These are phyloP conservation scores for Cheiracanthium punctorium DNA, from an alignment of 2,888 invertebrate species.

Conservation along the genomic window DNA sequence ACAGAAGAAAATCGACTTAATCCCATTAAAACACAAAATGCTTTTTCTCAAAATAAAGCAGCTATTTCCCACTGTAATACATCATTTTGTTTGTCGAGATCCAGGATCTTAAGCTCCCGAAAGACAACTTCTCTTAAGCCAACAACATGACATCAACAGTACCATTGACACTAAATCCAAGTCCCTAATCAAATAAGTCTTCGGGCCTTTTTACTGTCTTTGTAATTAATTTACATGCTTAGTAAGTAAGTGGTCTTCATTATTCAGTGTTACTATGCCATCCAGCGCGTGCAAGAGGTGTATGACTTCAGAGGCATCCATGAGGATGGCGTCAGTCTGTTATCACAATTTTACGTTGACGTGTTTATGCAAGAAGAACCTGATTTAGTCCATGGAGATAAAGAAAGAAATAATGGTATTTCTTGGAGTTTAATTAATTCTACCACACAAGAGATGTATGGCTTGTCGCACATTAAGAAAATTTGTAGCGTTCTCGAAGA, in stretches of 20 bases:
- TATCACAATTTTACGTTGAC: background rate
- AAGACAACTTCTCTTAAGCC: too few relatives aligned
- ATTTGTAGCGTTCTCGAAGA: background rate
- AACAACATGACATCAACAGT: too few relatives aligned
- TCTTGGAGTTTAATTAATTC: background rate
- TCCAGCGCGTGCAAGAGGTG: background rate
- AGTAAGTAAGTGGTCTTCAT: background rate
- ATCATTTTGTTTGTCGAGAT: too few relatives aligned
- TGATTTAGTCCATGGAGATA: background rate
- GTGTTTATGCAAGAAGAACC: background rate
- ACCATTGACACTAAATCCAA: too few relatives aligned
- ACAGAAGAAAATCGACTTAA: too few relatives aligned
- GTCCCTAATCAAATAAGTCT: too few relatives aligned
- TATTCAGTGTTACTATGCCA: background rate
- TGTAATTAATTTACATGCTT: background rate
- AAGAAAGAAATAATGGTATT: background rate
- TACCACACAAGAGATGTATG: background rate
- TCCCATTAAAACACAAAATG: too few relatives aligned
- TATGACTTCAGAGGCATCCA: background rate
- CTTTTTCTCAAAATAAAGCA: too few relatives aligned
- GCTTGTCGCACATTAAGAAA: background rate
- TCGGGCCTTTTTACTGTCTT: background rate
- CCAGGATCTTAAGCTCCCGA: too few relatives aligned
- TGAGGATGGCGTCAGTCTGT: background rate
- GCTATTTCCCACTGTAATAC: too few relatives aligned